Evolutionary conservation across 2,888 invertebrate species (phyloP), one percentile per base, ranked within the genome.

Genomic region (Ischnus inquisitorius): DNA sequence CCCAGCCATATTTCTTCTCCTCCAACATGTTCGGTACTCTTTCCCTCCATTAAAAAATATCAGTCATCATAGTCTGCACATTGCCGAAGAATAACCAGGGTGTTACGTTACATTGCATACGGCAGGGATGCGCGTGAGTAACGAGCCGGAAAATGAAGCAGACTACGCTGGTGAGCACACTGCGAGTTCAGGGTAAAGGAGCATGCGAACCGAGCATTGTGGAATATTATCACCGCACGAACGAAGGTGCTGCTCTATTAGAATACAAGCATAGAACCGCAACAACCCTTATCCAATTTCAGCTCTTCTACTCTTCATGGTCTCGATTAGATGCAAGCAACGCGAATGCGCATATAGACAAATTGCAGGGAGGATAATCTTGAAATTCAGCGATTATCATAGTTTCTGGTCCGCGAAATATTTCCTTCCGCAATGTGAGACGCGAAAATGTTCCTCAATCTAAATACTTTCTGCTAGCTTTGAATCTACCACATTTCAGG

Each of bases 171-270:
- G 28, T 22, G 22, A 60, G 43, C 25, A 16, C 43, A n/a, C 41
- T 69, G 43, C 68, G 41, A 75, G 71, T 79, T 67, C 22, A 48
- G 43, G 25, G 28, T 22, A 19, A 79, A 79, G 25, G 51, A 54
- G 34, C 16, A 39, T 28, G 60, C 68, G 48, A 68, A 16, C 25
- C 14, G 14, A n/a, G 22, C 28, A 10, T 5, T 25, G 19, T 2
- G 71, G n/a, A 72, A 72, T 69, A 72, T 72, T 60, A 41, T 72
- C 41, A 16, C 41, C 22, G 22, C 43, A 14, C 14, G 57, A 60
- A 43, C 39, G 6, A 8, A 25, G 43, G 34, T 16, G 64, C 39
- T 39, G 64, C 16, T 16, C 64, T 16, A 19, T 39, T 34, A 64
- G 34, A 64, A 39, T 39, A 64, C 39, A 34, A 39, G 10, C 22